Evolutionary conservation across 2,113 vertebrate genomes (phyloP).

Genomic region (Tinamus guttatus): DNA sequence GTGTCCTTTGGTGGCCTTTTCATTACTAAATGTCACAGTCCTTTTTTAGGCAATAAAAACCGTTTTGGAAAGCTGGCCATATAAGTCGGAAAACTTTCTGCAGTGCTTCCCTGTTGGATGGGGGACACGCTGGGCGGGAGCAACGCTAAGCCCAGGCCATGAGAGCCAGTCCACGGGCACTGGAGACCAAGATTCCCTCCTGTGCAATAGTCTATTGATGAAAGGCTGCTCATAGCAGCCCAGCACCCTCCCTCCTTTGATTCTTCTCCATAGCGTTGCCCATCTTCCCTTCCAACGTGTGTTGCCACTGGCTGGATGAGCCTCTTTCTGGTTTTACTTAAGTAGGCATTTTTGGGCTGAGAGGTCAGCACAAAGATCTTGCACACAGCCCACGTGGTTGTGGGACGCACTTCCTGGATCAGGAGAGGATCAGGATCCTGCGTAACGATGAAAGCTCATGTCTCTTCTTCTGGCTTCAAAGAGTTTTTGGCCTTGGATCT

Average conservation of each 20-base stretch:
- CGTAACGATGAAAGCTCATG: not conserved
- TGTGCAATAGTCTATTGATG: accelerated
- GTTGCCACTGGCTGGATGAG: too few species aligned
- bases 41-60: not conserved
- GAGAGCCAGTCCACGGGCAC: accelerated
- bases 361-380: too few species aligned
- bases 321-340: too few species aligned
- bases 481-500: not conserved
- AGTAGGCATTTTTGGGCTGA: too few species aligned
- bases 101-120: not conserved
- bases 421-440: not conserved
- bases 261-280: too few species aligned
- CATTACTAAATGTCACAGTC: not conserved
- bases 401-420: not conserved
- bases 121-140: not conserved
- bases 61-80: not conserved
- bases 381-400: not conserved
- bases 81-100: not conserved
- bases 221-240: too few species aligned
- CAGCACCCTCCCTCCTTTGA: too few species aligned
- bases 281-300: too few species aligned
- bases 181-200: not conserved
- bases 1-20: not conserved
- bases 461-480: not conserved
- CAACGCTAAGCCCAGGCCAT: accelerated